Evolutionary conservation across 2,888 invertebrate species (phyloP), one percentile per base, ranked within the genome.

Genomic region (Ophion costatus): DNA sequence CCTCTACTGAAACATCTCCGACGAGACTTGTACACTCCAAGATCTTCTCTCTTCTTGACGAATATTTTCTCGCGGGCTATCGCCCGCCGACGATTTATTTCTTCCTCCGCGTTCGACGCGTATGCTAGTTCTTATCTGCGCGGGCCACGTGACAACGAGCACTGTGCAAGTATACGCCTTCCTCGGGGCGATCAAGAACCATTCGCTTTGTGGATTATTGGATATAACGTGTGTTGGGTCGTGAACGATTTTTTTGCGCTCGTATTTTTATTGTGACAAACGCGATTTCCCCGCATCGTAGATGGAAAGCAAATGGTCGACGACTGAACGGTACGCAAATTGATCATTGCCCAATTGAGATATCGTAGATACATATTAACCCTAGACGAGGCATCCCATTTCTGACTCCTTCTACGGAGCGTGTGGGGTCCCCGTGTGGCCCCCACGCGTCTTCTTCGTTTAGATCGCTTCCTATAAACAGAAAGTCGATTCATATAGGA

Each of bases 71-170:
- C 77, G 80, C 77, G 80, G 80, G 84, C 84, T 87, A 86, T 87
- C 86, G 80, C 45, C 3, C 45, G 45, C 45, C 45, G 81, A 82
- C 86, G 84, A 87, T 87, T 87, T 87, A 86, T 87, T 87, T 84
- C 87, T 87, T 87, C 86, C 86, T 86, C 80, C 80, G 80, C 81
- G 78, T 14, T 45, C 45, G 86, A 85, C 84, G 75, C 71, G 57
- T 45, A 38, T 38, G 78, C 69, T 73, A 42, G 38, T 14, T 85
- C 86, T 84, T 84, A 86, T 86, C 86, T 87, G 64, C 51, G 38
- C 17, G 79, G 76, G 70, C 77, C 76, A 81, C 83, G 78, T 86
- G 86, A 83, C 82, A 73, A 78, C 64, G 59, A 57, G 33, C 29
- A 61, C 61, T 64, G 63, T 75, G 75, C 82, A 76, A 82, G 71